phyloP scores from a whole-genome alignment of 2,888 invertebrate genomes.

The Philopedon plagiatum region DNA sequence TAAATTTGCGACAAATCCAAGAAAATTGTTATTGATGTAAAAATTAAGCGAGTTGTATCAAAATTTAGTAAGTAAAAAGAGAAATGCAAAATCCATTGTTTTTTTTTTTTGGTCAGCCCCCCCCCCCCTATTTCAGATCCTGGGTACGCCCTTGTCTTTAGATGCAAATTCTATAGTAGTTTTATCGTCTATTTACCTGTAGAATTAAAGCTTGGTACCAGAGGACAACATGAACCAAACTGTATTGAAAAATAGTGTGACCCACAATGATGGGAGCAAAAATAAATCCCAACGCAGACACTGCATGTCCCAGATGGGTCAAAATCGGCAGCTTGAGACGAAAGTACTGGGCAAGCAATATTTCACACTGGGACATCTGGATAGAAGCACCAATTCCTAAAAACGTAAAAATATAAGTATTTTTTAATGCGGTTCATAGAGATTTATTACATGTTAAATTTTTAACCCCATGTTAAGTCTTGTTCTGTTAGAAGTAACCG shows the following conservation, averaged over 20 bases:
- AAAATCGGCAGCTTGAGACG: slow-evolving; percentile 72
- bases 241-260: slow-evolving; percentile 69
- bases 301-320: slow-evolving; percentile 71
- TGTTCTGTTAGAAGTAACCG: no score
- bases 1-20: no score
- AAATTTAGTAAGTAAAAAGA: no score
- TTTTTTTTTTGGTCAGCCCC: no score
- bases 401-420: slow-evolving; percentile 57
- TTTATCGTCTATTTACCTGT: slow-evolving; percentile 61
- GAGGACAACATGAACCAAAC: slow-evolving; percentile 69
- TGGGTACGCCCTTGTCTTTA: no score
- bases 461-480: no score
- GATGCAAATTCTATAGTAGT: no score
- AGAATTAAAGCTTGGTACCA: slow-evolving; percentile 74
- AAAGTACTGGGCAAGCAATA: slow-evolving; percentile 74
- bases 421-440: background rate
- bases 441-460: no score
- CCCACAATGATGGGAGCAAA: slow-evolving; percentile 71
- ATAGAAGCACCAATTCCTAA: slow-evolving; percentile 74
- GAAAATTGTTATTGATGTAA: no score
- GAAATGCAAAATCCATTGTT: no score
- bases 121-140: no score
- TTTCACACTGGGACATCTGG: slow-evolving; percentile 73
- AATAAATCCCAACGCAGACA: slow-evolving; percentile 72
- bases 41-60: no score